These are phyloP conservation scores for Bombus picipes DNA, from an alignment of 1,140 invertebrate species.

Conservation along the genomic window DNA sequence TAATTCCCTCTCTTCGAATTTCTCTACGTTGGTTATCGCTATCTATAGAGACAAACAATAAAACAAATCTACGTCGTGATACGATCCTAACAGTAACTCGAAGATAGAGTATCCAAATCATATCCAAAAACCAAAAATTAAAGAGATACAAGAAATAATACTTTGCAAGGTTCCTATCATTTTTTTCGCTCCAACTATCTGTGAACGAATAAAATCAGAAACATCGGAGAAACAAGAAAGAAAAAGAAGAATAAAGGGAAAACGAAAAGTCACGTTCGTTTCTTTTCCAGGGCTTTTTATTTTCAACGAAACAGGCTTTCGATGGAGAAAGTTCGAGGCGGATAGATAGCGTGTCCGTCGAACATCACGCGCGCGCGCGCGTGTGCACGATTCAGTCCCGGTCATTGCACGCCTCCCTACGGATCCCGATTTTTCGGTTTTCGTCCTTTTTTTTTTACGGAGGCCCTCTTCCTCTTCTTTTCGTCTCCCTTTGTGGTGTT, in stretches of 20 bases:
- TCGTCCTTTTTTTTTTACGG: conserved; percentile 52
- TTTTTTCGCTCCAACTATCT: background rate
- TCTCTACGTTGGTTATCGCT: background rate
- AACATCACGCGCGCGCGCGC: conserved; percentile 42
- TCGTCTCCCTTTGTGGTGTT: conserved; percentile 72
- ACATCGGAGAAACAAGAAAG: background rate
- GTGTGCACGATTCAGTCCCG: conserved; percentile 62
- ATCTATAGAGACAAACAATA: background rate
- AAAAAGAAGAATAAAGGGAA: background rate
- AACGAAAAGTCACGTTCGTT: background rate
- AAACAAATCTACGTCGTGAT: too few species aligned
- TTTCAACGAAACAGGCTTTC: conserved; percentile 14
- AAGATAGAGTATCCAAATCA: background rate
- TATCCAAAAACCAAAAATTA: background rate
- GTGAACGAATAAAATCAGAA: background rate
- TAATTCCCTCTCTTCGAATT: background rate
- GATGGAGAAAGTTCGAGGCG: conserved; percentile 21
- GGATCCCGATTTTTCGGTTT: conserved; percentile 69
- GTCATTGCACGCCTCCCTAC: conserved; percentile 76
- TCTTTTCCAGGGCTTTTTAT: background rate
- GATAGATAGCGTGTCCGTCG: conserved; percentile 4
- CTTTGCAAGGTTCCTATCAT: background rate
- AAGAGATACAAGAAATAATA: too few species aligned
- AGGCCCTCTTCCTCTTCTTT: conserved; percentile 43
- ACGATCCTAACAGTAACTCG: background rate